Evolutionary conservation across 2,888 invertebrate genomes (phyloP), one percentile per base, ranked within the genome.

Genomic region (Noctuana brunneofusca): DNA sequence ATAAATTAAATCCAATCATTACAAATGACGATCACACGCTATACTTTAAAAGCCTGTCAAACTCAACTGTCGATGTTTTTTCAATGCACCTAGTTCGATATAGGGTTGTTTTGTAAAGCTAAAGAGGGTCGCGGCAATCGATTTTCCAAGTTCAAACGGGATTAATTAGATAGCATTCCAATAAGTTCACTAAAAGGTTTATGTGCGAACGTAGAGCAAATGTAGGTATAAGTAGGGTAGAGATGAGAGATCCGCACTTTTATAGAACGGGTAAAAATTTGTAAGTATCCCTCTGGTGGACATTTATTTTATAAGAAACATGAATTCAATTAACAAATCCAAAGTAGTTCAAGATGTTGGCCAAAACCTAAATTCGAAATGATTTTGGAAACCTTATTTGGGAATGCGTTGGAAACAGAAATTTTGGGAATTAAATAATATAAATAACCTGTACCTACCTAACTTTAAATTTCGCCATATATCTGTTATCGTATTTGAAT

Each of bases 61-160:
- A 75, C 68, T 81, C 82, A 80, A 83, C 79, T 78, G 78, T 85
- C 84, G 82, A 86, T 86, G 79, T 77, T 81, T 83, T 85, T 84
- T 81, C 84, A 85, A 86, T 87, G 86, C n/a, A n/a, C n/a, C n/a
- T 84, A 80, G 85, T 86, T 87, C 84, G 82, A 87, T 84, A 75
- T 72, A 75, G 76, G 79, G 77, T 75, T 74, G 73, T 59, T 72
- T 70, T 65, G 65, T 64, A 69, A 65, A 68, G 66, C 18, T 66
- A 67, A 67, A 68, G 68, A 73, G 74, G 57, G 75, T 70, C 57
- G 56, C 46, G 67, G 43, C 16, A n/a, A 74, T 75, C 67, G 75
- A 74, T 76, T 75, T 75, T 74, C 62, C 63, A 76, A 82, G 77
- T 79, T 81, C 80, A 83, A 86, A 81, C 76, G 72, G 71, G 79